Evolutionary conservation across 2,888 invertebrate genomes (phyloP), one percentile per base, ranked within the genome.

Genomic region (Drosophila melanosoma): DNA sequence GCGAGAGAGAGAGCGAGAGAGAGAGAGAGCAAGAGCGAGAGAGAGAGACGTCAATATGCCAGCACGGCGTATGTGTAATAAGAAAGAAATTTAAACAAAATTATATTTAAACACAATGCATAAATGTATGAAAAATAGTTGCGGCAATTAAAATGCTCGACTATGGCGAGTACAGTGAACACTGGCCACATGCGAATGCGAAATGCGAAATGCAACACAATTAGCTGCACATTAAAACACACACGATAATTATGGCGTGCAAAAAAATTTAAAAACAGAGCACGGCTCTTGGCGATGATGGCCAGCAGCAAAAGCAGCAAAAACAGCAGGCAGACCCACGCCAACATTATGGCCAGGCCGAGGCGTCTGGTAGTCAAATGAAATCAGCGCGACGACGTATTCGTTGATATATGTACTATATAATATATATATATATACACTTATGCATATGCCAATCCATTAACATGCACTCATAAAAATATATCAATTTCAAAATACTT

Each of bases 161-260:
- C 67, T 29, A n/a, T 45, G 48, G 56, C 63, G 29, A 60, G 67
- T 57, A 66, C 74, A 77, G 70, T 77, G 70, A 67, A 68, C 66
- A 63, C 60, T 72, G 56, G 52, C 32, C 65, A 42, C 53, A 76
- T 45, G 73, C 42, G 42, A 36, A 49, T 36, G 38, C 36, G 38
- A 29, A 54, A 26, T 74, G 89, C 91, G 45, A 58, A 58, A 23
- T 74, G 91, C 91, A 89, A 83, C 83, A 91, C 92, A 91, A 91
- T 91, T 91, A 91, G 89, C 87, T 91, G 91, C 87, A 91, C 91
- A 91, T 91, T 91, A 91, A 90, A 90, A 87, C 54, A 81, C 81
- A 86, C 74, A 83, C 83, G 76, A 76, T 91, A 91, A 91, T 91
- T 90, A 91, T 90, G 88, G 87, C 85, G 82, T 84, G 76, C 82